Evolutionary conservation across 2,888 invertebrate genomes (phyloP).

Genomic region (Acanthosoma haemorrhoidale): DNA sequence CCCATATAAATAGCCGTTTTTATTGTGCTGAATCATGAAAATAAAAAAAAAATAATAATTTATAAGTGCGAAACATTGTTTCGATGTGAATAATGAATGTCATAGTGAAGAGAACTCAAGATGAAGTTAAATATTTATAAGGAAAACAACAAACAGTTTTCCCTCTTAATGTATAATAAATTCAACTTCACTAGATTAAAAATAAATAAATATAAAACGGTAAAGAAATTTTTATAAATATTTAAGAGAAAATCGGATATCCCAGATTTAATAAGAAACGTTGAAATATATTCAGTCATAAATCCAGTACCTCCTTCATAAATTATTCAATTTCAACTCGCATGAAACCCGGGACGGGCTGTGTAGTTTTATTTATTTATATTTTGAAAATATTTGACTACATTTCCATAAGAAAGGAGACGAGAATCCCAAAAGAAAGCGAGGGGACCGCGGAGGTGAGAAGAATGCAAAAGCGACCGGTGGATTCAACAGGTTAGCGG

Average conservation of each 20-base stretch:
- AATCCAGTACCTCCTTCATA: background rate
- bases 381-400: background rate
- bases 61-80: too few relatives aligned
- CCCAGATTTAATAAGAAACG: too few relatives aligned
- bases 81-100: too few relatives aligned
- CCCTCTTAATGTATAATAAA: too few relatives aligned
- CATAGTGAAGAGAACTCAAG: too few relatives aligned
- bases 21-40: too few relatives aligned
- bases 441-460: background rate
- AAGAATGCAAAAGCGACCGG: constrained; percentile 6
- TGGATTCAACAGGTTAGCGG: background rate
- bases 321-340: background rate
- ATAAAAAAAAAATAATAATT: too few relatives aligned
- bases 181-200: too few relatives aligned
- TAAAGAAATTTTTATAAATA: background rate
- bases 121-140: too few relatives aligned
- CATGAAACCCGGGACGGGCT: background rate
- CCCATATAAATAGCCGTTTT: too few relatives aligned
- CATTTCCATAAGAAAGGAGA: constrained; percentile 9
- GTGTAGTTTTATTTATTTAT: constrained; percentile 6
- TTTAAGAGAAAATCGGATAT: background rate
- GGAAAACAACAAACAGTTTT: too few relatives aligned
- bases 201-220: background rate
- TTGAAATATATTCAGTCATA: background rate
- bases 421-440: background rate